Percentiles rank a stretch among this genome's conserved stretches.
phyloP scores from a whole-genome alignment of 2,113 vertebrate genomes.

The Hirundichthys speculiger region DNA sequence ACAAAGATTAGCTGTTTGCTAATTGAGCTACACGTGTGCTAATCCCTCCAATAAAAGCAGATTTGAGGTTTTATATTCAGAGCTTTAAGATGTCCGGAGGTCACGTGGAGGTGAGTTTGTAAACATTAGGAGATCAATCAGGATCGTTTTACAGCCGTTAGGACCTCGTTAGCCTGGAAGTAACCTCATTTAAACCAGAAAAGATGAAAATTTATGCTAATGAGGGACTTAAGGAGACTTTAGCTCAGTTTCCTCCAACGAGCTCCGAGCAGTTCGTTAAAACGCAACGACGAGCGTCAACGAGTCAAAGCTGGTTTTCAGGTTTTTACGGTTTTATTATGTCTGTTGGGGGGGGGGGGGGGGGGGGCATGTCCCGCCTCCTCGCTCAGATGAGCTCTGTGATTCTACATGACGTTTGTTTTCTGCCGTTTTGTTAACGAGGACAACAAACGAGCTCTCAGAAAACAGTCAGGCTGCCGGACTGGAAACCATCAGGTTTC shows the following conservation, averaged over 20 bases:
- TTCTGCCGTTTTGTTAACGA: too few species aligned
- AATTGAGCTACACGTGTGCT: not conserved
- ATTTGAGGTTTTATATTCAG: slow-evolving; percentile 9
- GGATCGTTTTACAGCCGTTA: too few species aligned
- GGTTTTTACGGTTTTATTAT: not conserved
- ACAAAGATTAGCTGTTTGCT: not conserved
- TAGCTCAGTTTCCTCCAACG: not conserved
- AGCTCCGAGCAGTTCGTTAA: not conserved
- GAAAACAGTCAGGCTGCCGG: too few species aligned
- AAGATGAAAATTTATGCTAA: too few species aligned
- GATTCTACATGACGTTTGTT: too few species aligned
- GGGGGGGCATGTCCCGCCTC: not conserved
- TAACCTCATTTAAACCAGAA: too few species aligned
- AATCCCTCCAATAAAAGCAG: slow-evolving; percentile 18
- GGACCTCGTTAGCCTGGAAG: too few species aligned
- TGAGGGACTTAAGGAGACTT: too few species aligned
- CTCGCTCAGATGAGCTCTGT: not conserved
- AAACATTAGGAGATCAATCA: not conserved
- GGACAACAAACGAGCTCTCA: too few species aligned
- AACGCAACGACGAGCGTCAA: not conserved
- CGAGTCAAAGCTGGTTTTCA: not conserved
- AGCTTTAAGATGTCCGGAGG: not conserved
- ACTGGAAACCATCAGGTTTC: too few species aligned
- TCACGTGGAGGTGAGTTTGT: not conserved
- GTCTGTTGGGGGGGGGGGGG: not conserved